A percentile compares a stretch with the other conserved stretches of the same genome.
These are phyloP conservation scores for Phylloscopus whistleri DNA, from an alignment of 2,113 vertebrate genomes.

Conservation along the genomic window DNA sequence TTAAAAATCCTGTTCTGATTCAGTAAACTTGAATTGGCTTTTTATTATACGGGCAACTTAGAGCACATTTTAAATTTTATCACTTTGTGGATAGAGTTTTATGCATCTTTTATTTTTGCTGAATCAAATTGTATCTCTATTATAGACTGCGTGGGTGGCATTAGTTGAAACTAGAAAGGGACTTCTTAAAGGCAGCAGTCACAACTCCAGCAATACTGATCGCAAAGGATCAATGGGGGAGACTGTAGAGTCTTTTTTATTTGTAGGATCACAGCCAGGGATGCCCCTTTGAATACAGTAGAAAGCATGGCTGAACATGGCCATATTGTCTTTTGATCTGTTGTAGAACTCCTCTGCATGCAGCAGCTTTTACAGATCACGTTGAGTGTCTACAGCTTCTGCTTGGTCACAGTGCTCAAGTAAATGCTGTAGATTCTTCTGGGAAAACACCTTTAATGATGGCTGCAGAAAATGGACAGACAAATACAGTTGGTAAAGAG, in stretches of 20 bases:
- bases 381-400: conserved; percentile 97
- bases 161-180: neutral
- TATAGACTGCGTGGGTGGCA: neutral
- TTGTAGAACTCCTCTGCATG: conserved; percentile 92
- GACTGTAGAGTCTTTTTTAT: neutral
- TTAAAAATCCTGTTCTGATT: neutral
- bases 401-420: conserved; percentile 93
- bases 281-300: neutral
- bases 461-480: conserved; percentile 97
- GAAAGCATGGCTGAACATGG: neutral
- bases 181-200: neutral
- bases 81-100: neutral
- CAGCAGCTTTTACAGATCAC: conserved; percentile 96
- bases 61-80: neutral
- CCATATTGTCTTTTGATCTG: neutral
- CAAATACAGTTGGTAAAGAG: conserved; percentile 92
- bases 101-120: neutral
- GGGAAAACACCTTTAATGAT: conserved; percentile 98
- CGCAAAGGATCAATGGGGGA: neutral
- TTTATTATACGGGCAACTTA: neutral
- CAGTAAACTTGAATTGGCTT: neutral
- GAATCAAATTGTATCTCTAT: neutral
- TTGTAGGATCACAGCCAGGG: neutral
- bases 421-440: conserved; percentile 85
- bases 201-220: neutral